Percentiles rank a stretch among this genome's conserved stretches.
Conservation (phyloP, 2,113 vertebrate genomes). For the Paramormyrops kingsleyae region DNA sequence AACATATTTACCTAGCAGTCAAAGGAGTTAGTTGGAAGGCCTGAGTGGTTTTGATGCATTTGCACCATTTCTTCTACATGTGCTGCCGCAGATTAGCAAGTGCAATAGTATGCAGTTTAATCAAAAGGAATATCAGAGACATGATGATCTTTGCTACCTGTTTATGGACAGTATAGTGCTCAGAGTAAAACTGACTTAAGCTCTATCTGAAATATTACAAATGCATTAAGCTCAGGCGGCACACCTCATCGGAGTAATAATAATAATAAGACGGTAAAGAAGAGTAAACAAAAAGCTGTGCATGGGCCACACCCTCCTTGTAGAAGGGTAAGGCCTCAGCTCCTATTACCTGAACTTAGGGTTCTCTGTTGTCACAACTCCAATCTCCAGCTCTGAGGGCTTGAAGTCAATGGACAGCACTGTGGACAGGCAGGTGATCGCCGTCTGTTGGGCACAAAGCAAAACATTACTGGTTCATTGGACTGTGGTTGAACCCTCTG, state of each 20-base stretch:
- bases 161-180: not conserved
- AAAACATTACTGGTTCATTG: not conserved
- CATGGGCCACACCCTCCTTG: too few relatives aligned
- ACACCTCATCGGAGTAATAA: not conserved
- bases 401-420: constrained; percentile 97
- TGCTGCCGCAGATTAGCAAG: not conserved
- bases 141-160: not conserved
- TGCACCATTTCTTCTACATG: not conserved
- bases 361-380: constrained; percentile 83
- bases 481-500: not conserved
- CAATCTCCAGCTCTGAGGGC: constrained; percentile 92
- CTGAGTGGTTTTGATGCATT: not conserved
- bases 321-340: not conserved
- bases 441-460: constrained; percentile 65
- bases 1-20: not conserved
- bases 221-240: not conserved
- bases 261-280: not conserved
- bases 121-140: not conserved
- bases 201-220: not conserved
- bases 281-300: not conserved
- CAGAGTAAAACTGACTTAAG: not conserved
- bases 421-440: constrained; percentile 89
- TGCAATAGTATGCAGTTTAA: not conserved
- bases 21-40: not conserved
- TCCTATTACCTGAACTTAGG: constrained; percentile 81